Base-by-base conservation (phyloP, 2,888 invertebrate genomes). In the Dusona sp. region DNA sequence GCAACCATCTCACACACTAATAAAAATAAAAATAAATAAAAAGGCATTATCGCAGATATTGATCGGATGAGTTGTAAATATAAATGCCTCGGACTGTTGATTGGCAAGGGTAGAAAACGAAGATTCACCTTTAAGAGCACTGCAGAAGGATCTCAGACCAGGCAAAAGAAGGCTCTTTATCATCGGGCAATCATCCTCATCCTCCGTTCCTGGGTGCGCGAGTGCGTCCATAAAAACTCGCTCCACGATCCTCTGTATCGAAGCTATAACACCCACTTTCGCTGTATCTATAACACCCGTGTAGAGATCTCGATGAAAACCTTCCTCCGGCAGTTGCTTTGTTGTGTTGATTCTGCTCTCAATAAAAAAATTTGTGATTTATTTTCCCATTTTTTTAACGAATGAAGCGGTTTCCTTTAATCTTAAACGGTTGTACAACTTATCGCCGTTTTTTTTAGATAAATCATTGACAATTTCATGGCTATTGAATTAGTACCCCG, bases 211-310 rank as follows among this genome's bases (percentile, higher is more conserved):
- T 0, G 98, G 97, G 93, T 97, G 97, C 0, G 98, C 97, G 70
- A 98, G 94, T 0, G 98, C 98, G 91, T 98, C 98, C 97, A 99
- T 97, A 91, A 98, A 98, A 22, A 99, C 98, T 91, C 97, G 96
- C 90, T 98, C 98, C 93, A 99, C 97, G 16, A 98, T 97, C 51
- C 98, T 96, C 93, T 98, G 98, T 88, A 99, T 97, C 1, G 98
- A 97, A 1, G 98, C 97, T 84, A 99, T 97, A 88, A 99, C 95
- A 0, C 98, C 98, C 64, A 98, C 96, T 90, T 96, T 96, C 85
- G 96, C 95, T 0, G 97, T 97, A 92, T 98, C 97, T 54, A 98
- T 96, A 22, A 98, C 96, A 2, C 98, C 98, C 89, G 98, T 98
- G 91, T 96, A 97, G 1, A 94, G 90, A 79, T 94, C 98, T 95